A percentile compares a stretch with the other conserved stretches of the same genome.
Conservation (phyloP, 2,797 vertebrate species). For the Arnoldichthys spilopterus region DNA sequence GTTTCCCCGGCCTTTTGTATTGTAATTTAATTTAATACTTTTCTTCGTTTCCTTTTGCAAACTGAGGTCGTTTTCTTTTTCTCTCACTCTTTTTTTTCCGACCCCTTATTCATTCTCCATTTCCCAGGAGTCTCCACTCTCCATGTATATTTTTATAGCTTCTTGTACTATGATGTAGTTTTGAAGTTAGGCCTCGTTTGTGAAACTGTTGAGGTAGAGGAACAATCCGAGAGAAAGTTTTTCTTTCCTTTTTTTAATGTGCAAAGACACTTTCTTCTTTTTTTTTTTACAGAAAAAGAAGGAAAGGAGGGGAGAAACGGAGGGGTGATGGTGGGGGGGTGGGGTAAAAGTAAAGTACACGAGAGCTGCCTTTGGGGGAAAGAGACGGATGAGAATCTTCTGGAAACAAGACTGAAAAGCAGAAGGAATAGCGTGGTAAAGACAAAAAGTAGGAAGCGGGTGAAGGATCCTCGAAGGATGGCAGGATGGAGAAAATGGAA, state of each 20-base stretch:
- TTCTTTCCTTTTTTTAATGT: conserved; percentile 52
- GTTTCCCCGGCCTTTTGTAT: conserved; percentile 55
- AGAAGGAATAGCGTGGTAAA: conserved; percentile 70
- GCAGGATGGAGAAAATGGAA: conserved; percentile 50
- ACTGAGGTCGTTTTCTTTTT: conserved; percentile 57
- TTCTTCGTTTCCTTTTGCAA: conserved; percentile 45
- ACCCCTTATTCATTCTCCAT: conserved; percentile 52
- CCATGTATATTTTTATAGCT: conserved; percentile 85
- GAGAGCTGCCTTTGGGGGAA: conserved; percentile 69
- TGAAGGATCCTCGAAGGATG: conserved; percentile 51
- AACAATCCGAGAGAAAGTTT: conserved; percentile 75
- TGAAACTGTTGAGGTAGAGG: conserved; percentile 84
- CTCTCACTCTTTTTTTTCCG: conserved; percentile 57
- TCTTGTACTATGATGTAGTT: conserved; percentile 83
- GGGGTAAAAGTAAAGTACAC: conserved; percentile 46
- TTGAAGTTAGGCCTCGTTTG: conserved; percentile 83
- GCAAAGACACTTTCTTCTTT: conserved; percentile 63
- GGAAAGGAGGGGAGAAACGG: conserved; percentile 27
- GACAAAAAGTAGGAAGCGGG: conserved; percentile 56
- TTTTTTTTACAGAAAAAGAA: conserved; percentile 41
- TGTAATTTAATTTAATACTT: conserved; percentile 80
- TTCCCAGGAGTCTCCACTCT: conserved; percentile 69
- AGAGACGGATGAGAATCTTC: conserved; percentile 65
- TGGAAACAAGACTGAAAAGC: conserved; percentile 57
- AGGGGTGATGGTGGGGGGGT: not conserved